These are phyloP conservation scores for Trichomalopsis sarcophagae DNA, from an alignment of 1,140 invertebrate species.

Conservation along the genomic window DNA sequence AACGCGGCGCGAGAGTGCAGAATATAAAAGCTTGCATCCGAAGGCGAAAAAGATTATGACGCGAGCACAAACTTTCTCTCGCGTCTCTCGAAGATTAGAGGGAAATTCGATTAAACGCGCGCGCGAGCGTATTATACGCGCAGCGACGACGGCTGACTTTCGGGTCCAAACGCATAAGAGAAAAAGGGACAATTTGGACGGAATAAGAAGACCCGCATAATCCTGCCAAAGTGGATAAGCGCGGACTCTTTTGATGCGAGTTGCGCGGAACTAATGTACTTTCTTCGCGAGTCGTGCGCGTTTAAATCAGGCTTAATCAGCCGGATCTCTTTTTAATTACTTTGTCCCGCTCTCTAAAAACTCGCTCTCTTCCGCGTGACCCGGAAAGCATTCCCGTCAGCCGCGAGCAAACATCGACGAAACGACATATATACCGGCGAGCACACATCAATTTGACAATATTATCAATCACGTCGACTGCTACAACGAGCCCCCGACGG, in stretches of 20 bases:
- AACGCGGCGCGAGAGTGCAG: neutral
- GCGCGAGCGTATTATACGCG: neutral
- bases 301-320: constrained; percentile 6
- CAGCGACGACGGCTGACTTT: neutral
- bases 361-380: neutral
- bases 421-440: neutral
- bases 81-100: neutral
- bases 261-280: constrained; percentile 22
- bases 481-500: neutral
- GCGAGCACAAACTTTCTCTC: neutral
- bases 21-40: no score
- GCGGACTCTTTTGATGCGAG: constrained; percentile 29
- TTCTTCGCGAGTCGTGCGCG: no score
- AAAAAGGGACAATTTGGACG: neutral
- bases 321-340: constrained; percentile 45
- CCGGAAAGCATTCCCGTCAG: neutral
- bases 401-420: neutral
- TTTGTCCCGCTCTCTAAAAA: neutral
- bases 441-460: neutral
- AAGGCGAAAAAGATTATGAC: neutral
- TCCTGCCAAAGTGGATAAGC: neutral
- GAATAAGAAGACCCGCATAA: neutral
- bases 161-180: neutral
- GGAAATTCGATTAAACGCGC: neutral
- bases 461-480: neutral